A percentile compares a stretch with the other conserved stretches of the same genome.
phyloP scores from a whole-genome alignment of 2,113 vertebrate genomes.

The Polypterus senegalus region DNA sequence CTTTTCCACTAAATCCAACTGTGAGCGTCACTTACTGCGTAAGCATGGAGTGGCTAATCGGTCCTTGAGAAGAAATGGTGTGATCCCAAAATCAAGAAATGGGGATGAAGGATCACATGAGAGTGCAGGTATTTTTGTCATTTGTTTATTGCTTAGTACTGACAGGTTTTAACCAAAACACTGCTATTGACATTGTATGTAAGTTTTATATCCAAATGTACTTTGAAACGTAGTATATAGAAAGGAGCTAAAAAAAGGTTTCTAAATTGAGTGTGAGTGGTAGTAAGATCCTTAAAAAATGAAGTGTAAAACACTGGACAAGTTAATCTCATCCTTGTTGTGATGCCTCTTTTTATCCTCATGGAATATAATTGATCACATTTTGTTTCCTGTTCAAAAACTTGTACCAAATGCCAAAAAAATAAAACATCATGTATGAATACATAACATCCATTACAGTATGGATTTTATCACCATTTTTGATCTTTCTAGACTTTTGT shows the following conservation, averaged over 20 bases:
- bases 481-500: too few relatives aligned
- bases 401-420: too few relatives aligned
- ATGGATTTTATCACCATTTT: too few relatives aligned
- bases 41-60: constrained; percentile 62
- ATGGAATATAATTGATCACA: too few relatives aligned
- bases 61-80: constrained; percentile 56
- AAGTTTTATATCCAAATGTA: not conserved
- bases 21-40: constrained; percentile 78
- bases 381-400: too few relatives aligned
- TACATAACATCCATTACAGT: too few relatives aligned
- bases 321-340: too few relatives aligned
- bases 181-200: not conserved
- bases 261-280: not conserved
- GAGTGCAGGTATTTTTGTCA: constrained; percentile 41
- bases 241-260: too few relatives aligned
- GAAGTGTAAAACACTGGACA: too few relatives aligned
- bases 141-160: not conserved
- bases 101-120: constrained; percentile 50
- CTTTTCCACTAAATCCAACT: constrained; percentile 79
- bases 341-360: too few relatives aligned
- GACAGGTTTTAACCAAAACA: too few relatives aligned
- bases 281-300: not conserved
- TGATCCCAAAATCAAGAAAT: constrained; percentile 41
- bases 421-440: too few relatives aligned
- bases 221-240: not conserved